Conservation (phyloP, 2,888 invertebrate genomes). For the Phyllotreta cruciferae region DNA sequence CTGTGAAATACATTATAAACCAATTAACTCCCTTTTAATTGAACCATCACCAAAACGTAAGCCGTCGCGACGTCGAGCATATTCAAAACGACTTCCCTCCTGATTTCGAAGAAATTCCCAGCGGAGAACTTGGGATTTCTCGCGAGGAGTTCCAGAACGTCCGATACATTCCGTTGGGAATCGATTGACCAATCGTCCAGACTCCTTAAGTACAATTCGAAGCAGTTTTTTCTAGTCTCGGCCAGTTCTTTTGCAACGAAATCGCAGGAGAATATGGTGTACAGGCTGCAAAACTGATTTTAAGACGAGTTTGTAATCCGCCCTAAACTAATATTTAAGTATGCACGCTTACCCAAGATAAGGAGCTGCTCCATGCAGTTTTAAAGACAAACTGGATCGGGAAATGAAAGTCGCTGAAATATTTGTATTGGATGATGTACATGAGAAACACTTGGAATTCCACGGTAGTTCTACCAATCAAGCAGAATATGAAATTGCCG, state of each 20-base stretch:
- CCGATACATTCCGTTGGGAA: neutral
- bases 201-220: neutral
- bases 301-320: too few species aligned
- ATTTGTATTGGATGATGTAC: neutral
- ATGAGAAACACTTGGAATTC: neutral
- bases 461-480: neutral
- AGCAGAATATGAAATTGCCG: conserved; percentile 4
- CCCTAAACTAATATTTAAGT: too few species aligned
- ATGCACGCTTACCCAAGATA: too few species aligned
- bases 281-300: neutral
- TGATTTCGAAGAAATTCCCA: conserved; percentile 13
- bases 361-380: too few species aligned
- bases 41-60: conserved; percentile 8
- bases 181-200: conserved; percentile 1
- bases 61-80: conserved; percentile 2
- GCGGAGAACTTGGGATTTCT: conserved; percentile 7
- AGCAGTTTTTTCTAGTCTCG: neutral
- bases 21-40: conserved; percentile 1
- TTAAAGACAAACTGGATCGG: too few species aligned
- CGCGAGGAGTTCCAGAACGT: neutral
- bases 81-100: conserved; percentile 4
- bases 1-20: too few species aligned
- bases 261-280: conserved; percentile 13
- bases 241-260: conserved; percentile 1
- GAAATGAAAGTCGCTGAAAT: too few species aligned